Evolutionary conservation across 2,888 invertebrate species (phyloP), one percentile per base, ranked within the genome.

Genomic region (Meiosimyza decipiens): DNA sequence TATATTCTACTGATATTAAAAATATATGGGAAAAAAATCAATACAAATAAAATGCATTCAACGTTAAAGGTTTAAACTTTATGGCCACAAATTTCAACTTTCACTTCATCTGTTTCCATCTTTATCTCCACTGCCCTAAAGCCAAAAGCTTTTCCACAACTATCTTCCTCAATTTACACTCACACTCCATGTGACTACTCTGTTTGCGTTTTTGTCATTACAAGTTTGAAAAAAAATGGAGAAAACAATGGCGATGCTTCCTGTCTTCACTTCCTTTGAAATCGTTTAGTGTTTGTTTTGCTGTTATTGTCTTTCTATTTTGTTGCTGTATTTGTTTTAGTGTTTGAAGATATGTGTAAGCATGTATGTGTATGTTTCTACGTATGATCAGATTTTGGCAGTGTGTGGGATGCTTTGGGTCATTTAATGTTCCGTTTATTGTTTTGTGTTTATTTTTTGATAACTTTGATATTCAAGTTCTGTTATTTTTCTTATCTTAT

Each of bases 401-500:
- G 28, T 15, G 59, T 33, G 15, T 6, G 22, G 15, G 59, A 12
- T 11, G 22, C 59, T 11, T 33, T 60, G 64, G 64, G 50, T 64
- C 64, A 64, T 64, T 64, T 50, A 64, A 64, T 64, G 64, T 7
- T 50, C 18, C 64, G 50, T 64, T 64, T 50, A 18, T 50, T 64
- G 51, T 64, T 64, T 51, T 64, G 51, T 50, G 51, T 51, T 50
- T 22, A 28, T 51, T 64, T n/a, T 22, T n/a, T 51, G 6, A 12
- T 57, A 28, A 28, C 28, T 57, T 6, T 18, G 57, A 16, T 4
- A 13, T 55, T 55, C 3, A 22, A 28, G 57, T 18, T 28, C 15
- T 57, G n/a, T 55, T 55, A 5, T 9, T 18, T 16, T 55, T n/a
- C 12, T 18, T 16, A n/a, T 55, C 22, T 55, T 55, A 22, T 18